Conservation (phyloP, 2,113 vertebrate genomes). For the Gnathonemus longibarbis region DNA sequence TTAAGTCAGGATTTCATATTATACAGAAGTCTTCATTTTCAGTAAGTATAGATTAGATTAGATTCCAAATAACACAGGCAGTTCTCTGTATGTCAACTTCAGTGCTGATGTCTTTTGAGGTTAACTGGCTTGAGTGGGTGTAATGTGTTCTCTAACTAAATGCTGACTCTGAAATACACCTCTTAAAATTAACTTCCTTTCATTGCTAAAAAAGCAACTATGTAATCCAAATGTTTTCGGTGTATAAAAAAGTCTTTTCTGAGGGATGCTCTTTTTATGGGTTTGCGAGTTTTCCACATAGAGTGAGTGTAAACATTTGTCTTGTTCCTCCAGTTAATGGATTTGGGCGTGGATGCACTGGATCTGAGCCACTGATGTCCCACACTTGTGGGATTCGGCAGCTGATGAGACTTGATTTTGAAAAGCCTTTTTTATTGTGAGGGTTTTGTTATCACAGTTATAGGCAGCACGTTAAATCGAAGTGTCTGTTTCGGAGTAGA, state of each 20-base stretch:
- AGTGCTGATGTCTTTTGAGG: background rate
- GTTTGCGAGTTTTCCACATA: background rate
- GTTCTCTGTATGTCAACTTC: background rate
- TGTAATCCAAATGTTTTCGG: background rate
- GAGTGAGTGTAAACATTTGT: constrained; percentile 14
- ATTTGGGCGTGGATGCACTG: constrained; percentile 18
- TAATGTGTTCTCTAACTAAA: background rate
- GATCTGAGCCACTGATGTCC: constrained; percentile 29
- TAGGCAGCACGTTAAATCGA: background rate
- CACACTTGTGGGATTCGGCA: constrained; percentile 11
- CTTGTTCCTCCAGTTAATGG: constrained; percentile 14
- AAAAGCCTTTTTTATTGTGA: constrained; percentile 5
- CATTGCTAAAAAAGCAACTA: background rate
- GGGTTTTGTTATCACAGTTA: background rate
- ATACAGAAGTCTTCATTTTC: too few species aligned
- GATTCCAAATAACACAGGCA: background rate
- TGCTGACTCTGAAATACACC: background rate
- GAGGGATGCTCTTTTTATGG: constrained; percentile 24
- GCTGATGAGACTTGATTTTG: constrained; percentile 21
- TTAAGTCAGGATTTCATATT: too few species aligned
- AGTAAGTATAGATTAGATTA: too few species aligned
- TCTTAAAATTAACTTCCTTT: background rate
- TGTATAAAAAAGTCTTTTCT: constrained; percentile 8
- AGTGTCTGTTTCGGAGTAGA: background rate
- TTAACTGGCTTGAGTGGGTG: background rate